phyloP scores from a whole-genome alignment of 1,140 invertebrate species.

The Spodoptera litura region DNA sequence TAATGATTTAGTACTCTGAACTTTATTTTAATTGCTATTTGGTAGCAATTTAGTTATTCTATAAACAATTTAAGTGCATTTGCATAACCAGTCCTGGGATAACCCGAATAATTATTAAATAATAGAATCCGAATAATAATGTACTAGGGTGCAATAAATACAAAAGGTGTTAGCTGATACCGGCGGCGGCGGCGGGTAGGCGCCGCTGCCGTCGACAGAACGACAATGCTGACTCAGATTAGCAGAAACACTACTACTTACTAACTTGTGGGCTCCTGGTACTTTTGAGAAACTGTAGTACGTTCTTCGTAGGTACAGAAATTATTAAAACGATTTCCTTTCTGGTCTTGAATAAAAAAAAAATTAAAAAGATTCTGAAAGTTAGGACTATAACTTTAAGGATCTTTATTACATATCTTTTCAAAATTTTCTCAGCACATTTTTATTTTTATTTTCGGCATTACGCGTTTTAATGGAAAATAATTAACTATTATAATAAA shows the following conservation, averaged over 20 bases:
- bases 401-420: no score
- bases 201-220: constrained; percentile 60
- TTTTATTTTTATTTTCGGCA: no score
- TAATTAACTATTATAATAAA: no score
- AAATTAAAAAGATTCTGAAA: no score
- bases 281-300: constrained; percentile 35
- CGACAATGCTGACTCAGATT: constrained; percentile 64
- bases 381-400: no score
- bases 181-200: constrained; percentile 46
- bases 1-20: no score
- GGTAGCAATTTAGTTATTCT: constrained; percentile 11
- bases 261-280: constrained; percentile 64
- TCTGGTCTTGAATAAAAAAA: no score
- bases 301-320: no score
- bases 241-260: constrained; percentile 59
- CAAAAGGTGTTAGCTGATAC: constrained; percentile 43
- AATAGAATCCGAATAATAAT: constrained; percentile 38
- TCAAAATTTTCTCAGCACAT: no score
- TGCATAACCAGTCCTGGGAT: constrained; percentile 10
- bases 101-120: constrained; percentile 46
- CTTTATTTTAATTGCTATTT: not conserved
- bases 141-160: constrained; percentile 57
- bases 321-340: no score
- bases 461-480: no score
- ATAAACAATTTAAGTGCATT: constrained; percentile 27